Evolutionary conservation across 2,113 vertebrate genomes (phyloP).

Genomic region (Albula goreensis): DNA sequence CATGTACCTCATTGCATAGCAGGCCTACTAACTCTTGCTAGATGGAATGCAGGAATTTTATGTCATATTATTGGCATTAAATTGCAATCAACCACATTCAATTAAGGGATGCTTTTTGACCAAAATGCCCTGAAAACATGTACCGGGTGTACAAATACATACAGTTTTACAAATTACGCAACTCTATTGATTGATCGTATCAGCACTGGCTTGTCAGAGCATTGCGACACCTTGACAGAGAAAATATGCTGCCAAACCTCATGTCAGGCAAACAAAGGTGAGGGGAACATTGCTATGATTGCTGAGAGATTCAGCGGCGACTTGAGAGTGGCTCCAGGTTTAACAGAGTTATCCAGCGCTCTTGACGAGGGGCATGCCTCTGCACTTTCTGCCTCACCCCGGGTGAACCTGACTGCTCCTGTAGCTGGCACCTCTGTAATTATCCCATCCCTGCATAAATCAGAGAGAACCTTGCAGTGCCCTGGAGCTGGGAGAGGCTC

Average conservation of each 20-base stretch:
- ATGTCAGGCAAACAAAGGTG: not conserved
- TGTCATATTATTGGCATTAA: too few relatives aligned
- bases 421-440: not conserved
- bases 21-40: too few relatives aligned
- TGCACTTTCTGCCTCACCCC: not conserved
- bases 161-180: not conserved
- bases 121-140: too few relatives aligned
- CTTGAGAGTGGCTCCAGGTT: too few relatives aligned
- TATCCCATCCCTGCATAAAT: not conserved
- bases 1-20: too few relatives aligned
- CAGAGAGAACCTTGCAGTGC: not conserved
- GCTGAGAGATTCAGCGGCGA: not conserved
- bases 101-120: too few relatives aligned
- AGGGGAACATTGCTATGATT: not conserved
- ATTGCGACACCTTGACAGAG: not conserved
- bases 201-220: not conserved
- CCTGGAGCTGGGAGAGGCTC: not conserved
- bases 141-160: not conserved
- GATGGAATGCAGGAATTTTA: too few relatives aligned
- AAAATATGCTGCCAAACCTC: not conserved
- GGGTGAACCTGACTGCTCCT: slow-evolving; percentile 4
- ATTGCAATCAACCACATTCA: too few relatives aligned
- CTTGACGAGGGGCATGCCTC: not conserved
- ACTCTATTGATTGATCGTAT: not conserved
- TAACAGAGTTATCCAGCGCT: too few relatives aligned